Conservation (phyloP, 2,113 vertebrate genomes). For the Asarcornis scutulata region DNA sequence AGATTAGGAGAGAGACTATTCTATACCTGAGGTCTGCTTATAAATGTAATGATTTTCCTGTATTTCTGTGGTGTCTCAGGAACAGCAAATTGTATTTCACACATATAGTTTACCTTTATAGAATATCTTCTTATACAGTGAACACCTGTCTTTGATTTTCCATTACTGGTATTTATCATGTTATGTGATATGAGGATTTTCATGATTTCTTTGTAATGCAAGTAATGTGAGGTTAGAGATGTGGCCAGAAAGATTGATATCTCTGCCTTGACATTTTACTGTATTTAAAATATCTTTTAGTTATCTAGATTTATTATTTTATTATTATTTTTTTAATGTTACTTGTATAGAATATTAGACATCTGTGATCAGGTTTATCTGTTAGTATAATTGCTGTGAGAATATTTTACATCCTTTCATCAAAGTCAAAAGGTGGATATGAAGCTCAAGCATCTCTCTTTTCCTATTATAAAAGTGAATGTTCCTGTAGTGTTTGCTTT, state of each 20-base stretch:
- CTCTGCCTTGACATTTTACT: neutral
- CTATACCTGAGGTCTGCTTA: neutral
- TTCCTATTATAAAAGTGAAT: neutral
- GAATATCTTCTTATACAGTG: neutral
- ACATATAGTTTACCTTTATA: neutral
- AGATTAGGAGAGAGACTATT: neutral
- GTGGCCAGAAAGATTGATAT: neutral
- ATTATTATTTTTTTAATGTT: neutral
- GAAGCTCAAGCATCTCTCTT: neutral
- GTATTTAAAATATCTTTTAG: neutral
- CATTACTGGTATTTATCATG: neutral
- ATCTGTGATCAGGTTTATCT: neutral
- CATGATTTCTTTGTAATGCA: neutral
- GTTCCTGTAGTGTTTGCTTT: neutral
- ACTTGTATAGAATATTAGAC: neutral
- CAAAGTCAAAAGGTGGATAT: neutral
- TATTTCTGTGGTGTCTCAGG: neutral
- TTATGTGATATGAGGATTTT: neutral
- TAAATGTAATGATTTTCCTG: neutral
- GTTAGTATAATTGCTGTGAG: neutral
- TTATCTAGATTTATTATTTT: neutral
- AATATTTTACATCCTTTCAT: neutral
- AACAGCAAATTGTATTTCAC: neutral
- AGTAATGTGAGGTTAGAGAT: neutral
- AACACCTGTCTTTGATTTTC: fast-evolving